Conservation (phyloP, 2,888 invertebrate genomes). For the Eupithecia insigniata region DNA sequence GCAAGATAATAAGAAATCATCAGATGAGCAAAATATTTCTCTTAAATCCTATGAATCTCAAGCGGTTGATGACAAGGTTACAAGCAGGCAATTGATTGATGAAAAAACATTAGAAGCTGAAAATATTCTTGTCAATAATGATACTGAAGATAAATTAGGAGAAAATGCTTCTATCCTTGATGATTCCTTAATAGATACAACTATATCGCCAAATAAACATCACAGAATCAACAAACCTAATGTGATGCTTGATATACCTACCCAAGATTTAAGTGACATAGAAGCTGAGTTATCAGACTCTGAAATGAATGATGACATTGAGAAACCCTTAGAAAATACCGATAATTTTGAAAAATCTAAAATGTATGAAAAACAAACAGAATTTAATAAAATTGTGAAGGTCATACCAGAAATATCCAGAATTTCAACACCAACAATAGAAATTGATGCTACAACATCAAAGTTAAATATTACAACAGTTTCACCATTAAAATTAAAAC, state of each 20-base stretch:
- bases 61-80: not conserved
- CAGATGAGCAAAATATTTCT: not conserved
- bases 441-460: constrained; percentile 13
- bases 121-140: not conserved
- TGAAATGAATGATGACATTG: not conserved
- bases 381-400: constrained; percentile 11
- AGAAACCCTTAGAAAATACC: constrained; percentile 4
- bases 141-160: not conserved
- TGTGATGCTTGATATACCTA: constrained; percentile 74
- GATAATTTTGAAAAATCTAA: not conserved
- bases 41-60: not conserved
- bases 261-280: constrained; percentile 63
- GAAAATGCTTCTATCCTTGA: constrained; percentile 2
- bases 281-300: constrained; percentile 42
- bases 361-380: constrained; percentile 1
- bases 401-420: not conserved
- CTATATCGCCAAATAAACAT: constrained; percentile 40
- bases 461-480: constrained; percentile 2
- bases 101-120: not conserved
- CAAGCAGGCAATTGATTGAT: not conserved
- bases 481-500: constrained; percentile 35
- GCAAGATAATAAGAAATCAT: not conserved
- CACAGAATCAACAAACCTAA: constrained; percentile 68
- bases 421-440: not conserved
- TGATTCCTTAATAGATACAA: constrained; percentile 21